These are phyloP conservation scores for Stramonita haemastoma DNA, from an alignment of 2,888 invertebrate species.

Conservation along the genomic window DNA sequence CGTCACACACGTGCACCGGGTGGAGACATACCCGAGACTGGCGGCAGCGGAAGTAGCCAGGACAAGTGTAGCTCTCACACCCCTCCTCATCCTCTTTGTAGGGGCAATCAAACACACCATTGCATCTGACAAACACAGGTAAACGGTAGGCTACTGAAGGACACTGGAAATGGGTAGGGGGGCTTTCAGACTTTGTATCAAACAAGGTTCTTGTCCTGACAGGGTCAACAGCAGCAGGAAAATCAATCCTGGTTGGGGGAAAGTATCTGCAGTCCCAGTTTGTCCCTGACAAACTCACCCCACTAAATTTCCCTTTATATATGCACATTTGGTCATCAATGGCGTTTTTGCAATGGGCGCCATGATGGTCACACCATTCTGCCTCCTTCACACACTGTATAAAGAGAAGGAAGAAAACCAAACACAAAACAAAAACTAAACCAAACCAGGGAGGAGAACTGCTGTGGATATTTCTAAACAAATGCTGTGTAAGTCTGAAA, in stretches of 20 bases:
- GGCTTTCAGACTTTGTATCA: not conserved
- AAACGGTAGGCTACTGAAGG: not conserved
- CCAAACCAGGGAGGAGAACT: too few species aligned
- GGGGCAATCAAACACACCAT: not conserved
- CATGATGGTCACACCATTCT: not conserved
- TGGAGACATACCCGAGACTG: not conserved
- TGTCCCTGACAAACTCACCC: too few species aligned
- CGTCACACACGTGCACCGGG: not conserved
- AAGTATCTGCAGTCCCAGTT: too few species aligned
- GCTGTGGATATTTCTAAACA: too few species aligned
- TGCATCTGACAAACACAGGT: not conserved
- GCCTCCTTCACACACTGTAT: not conserved
- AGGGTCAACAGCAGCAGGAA: too few species aligned
- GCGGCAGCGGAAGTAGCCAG: conserved; percentile 10
- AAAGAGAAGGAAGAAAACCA: too few species aligned
- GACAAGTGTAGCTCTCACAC: not conserved
- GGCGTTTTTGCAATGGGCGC: conserved; percentile 11
- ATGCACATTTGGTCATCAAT: not conserved
- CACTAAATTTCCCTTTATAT: not conserved
- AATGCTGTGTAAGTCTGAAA: too few species aligned
- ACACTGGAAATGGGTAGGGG: not conserved
- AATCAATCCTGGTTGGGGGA: too few species aligned
- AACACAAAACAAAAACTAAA: too few species aligned
- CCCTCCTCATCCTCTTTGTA: not conserved
- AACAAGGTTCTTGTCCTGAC: too few species aligned